phyloP scores from a whole-genome alignment of 2,113 vertebrate genomes.

The Ptilorrhoa leucosticta region DNA sequence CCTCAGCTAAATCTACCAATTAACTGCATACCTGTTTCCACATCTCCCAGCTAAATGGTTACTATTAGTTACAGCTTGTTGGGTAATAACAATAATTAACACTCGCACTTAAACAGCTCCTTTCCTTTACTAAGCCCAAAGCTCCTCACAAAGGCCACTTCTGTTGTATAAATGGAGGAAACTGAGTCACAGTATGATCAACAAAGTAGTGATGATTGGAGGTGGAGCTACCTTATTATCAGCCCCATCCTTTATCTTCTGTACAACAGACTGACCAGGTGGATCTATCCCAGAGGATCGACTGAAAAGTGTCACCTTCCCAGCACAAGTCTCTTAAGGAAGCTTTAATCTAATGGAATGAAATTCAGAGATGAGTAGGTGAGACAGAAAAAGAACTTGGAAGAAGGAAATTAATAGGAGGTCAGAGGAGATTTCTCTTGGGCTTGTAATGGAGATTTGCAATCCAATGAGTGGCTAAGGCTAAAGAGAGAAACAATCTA shows the following conservation, averaged over 20 bases:
- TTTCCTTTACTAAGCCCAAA: not conserved
- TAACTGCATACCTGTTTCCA: constrained; percentile 35
- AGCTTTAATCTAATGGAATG: not conserved
- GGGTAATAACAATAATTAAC: constrained; percentile 5
- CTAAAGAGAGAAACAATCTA: not conserved
- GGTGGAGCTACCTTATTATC: not conserved
- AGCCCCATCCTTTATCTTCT: not conserved
- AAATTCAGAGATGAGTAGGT: not conserved
- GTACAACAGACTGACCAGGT: not conserved
- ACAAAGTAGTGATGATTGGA: not conserved
- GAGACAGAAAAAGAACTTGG: not conserved
- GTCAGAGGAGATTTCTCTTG: not conserved
- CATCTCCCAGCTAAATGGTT: constrained; percentile 27
- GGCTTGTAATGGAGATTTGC: not conserved
- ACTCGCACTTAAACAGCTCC: not conserved
- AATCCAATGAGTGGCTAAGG: not conserved
- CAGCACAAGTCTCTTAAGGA: not conserved
- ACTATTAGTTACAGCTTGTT: constrained; percentile 30
- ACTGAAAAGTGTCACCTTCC: not conserved
- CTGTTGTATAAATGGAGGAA: not conserved
- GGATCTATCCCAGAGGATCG: not conserved
- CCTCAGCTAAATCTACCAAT: constrained; percentile 55
- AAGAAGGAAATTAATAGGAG: not conserved
- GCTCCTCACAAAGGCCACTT: not conserved
- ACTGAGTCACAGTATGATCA: not conserved